These are phyloP conservation scores for Perizoma flavofasciatum DNA, from an alignment of 2,888 invertebrate genomes.

Conservation along the genomic window DNA sequence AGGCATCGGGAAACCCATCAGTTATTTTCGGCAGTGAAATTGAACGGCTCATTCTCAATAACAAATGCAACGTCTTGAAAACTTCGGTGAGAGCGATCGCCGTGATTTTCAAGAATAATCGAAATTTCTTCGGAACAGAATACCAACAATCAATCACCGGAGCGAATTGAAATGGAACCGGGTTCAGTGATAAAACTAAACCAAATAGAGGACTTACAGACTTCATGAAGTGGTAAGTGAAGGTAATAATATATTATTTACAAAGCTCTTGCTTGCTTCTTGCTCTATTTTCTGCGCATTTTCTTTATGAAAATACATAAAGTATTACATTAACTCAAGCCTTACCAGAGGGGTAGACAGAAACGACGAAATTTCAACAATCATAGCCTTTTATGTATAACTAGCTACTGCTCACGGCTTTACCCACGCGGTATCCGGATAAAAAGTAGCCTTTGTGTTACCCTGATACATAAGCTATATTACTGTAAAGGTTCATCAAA, in stretches of 20 bases:
- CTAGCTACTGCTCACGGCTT: no score
- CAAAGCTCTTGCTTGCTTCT: neutral
- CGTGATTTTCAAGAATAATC: conserved; percentile 43
- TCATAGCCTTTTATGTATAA: no score
- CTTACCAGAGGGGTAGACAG: no score
- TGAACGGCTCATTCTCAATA: conserved; percentile 28
- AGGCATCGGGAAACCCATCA: conserved; percentile 28
- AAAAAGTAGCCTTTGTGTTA: no score
- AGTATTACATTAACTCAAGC: no score
- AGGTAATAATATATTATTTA: neutral
- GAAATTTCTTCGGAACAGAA: conserved; percentile 35
- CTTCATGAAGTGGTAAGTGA: conserved; percentile 11
- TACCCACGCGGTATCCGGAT: no score
- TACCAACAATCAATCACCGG: conserved; percentile 38
- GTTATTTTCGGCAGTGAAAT: conserved; percentile 25
- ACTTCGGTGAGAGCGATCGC: conserved; percentile 36
- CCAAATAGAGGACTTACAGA: conserved; percentile 16
- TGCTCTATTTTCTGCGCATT: neutral
- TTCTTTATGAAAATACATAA: no score
- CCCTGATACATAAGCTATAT: no score
- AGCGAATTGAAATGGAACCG: conserved; percentile 21
- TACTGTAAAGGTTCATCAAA: no score
- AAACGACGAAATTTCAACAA: no score
- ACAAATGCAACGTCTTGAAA: conserved; percentile 35
- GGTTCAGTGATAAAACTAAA: conserved; percentile 24